Base-by-base conservation (phyloP, 2,888 invertebrate species). In the Drosophila vallismaia region DNA sequence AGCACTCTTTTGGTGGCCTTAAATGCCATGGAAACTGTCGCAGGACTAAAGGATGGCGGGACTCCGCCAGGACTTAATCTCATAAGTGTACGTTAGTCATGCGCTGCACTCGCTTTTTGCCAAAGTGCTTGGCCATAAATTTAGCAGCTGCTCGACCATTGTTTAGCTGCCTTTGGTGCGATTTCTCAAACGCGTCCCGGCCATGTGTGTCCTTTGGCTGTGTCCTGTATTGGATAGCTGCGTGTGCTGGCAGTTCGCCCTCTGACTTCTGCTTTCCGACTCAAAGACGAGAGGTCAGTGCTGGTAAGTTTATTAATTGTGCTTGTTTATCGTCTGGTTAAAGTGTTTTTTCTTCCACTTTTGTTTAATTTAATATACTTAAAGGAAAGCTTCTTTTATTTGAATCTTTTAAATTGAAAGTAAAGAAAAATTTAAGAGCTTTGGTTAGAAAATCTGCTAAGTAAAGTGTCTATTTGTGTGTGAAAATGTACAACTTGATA, bases 111-210 rank as follows among this genome's bases (percentile, higher is more conserved):
- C 45, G 24, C 53, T 26, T 46, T 19, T 72, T 62, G 77, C 87
- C 83, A 79, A 26, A 88, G 86, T 89, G 87, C 81, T 73, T 73
- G 74, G 83, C 71, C 78, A 89, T 88, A 89, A 88, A 88, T 88
- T 88, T 12, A 49, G 56, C 40, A 33, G 67, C 49, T 73, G 63
- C 44, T 45, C 36, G 52, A 36, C 29, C 68, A 67, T 67, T 66
- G 62, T 50, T 63, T 71, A 53, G 70, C 71, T 64, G 66, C 73
- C 74, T 70, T 64, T 62, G 67, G 28, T 76, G 87, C 79, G 79
- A 87, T 85, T 85, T 88, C 88, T 85, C 88, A 85, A 77, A 58
- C 85, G 76, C 71, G 68, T 80, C 56, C 75, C 63, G 68, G 56
- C 66, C 67, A 74, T 63, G 71, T 56, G 64, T 70, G 72, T 70